Evolutionary conservation across 2,797 vertebrate species (phyloP).

Genomic region (Bufotes viridis): DNA sequence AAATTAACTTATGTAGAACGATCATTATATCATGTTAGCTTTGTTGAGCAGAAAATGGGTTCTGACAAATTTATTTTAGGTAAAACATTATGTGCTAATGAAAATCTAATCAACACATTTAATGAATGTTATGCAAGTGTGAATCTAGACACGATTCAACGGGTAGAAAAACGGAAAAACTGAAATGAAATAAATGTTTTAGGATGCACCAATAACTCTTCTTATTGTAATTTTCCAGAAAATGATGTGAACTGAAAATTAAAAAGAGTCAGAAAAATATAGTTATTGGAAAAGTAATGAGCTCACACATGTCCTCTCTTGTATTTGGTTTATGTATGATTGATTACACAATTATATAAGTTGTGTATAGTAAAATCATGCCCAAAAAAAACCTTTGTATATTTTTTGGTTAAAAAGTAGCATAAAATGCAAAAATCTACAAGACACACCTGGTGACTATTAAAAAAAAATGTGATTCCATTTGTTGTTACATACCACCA

Average conservation of each 20-base stretch:
- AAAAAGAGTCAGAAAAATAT: neutral
- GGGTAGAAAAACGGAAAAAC: constrained; percentile 16
- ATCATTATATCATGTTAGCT: constrained; percentile 48
- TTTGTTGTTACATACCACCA: too few relatives aligned
- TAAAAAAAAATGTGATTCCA: too few relatives aligned
- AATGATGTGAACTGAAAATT: neutral
- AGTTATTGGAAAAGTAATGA: neutral
- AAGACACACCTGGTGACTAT: too few relatives aligned
- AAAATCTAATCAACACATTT: constrained; percentile 60
- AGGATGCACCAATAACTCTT: constrained; percentile 23
- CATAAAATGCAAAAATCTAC: too few relatives aligned
- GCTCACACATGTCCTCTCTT: neutral
- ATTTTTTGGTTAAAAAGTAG: too few relatives aligned
- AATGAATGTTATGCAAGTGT: constrained; percentile 56
- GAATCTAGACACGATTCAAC: constrained; percentile 53
- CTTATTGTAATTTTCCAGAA: neutral
- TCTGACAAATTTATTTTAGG: constrained; percentile 55
- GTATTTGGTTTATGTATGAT: neutral
- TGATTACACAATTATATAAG: neutral
- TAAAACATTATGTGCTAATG: constrained; percentile 51
- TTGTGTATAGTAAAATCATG: too few relatives aligned
- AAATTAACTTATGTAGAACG: constrained; percentile 33
- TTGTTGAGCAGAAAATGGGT: constrained; percentile 52
- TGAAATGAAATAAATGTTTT: constrained; percentile 28
- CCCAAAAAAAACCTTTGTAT: too few relatives aligned